A percentile compares a stretch with the other conserved stretches of the same genome.
Conservation (phyloP, 2,797 vertebrate genomes). For the Alfaro cultratus region DNA sequence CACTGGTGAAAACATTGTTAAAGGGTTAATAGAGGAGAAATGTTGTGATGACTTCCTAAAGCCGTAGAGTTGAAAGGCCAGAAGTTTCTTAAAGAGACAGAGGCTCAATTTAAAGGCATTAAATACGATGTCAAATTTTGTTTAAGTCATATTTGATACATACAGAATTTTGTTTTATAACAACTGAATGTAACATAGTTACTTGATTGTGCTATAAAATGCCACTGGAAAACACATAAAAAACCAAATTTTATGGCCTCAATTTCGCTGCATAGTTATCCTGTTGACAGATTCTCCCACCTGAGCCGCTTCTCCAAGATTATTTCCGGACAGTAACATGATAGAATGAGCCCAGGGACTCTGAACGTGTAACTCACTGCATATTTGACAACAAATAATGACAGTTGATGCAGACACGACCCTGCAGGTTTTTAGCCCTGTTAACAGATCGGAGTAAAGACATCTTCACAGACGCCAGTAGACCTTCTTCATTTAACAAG, state of each 20-base stretch:
- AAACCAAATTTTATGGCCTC: background rate
- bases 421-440: background rate
- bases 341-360: background rate
- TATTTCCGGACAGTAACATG: background rate
- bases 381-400: background rate
- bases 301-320: background rate
- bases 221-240: too few species aligned
- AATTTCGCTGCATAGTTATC: background rate
- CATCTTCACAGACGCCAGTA: conserved; percentile 35
- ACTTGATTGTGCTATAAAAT: too few species aligned
- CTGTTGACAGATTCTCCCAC: background rate
- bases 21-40: too few species aligned
- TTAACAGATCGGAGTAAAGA: conserved; percentile 47
- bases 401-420: background rate
- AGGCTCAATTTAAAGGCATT: too few species aligned
- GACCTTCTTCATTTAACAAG: conserved; percentile 46
- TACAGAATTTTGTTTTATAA: too few species aligned
- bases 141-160: too few species aligned
- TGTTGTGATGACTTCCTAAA: too few species aligned
- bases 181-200: too few species aligned
- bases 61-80: too few species aligned
- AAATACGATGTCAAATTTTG: too few species aligned
- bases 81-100: too few species aligned
- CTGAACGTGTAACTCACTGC: background rate
- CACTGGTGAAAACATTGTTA: too few species aligned